Evolutionary conservation across 2,113 vertebrate genomes (phyloP).

Genomic region (Okapia johnstoni): DNA sequence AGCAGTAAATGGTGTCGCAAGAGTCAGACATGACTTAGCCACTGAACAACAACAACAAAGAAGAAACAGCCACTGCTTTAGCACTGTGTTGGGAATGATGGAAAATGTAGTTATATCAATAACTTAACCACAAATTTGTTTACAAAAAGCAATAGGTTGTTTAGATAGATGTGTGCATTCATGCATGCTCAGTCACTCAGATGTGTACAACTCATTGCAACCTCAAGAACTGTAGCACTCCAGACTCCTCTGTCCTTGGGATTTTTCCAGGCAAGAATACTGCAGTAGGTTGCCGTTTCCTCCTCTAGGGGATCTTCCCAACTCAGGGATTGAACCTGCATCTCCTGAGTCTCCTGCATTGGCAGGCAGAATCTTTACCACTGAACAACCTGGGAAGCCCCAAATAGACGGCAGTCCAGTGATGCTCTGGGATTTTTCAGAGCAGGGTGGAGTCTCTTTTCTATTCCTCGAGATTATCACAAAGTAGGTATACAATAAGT

Average conservation of each 20-base stretch:
- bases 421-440: background rate
- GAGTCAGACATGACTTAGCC: background rate
- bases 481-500: background rate
- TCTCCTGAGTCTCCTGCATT: background rate
- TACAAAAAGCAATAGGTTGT: background rate
- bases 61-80: background rate
- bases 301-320: background rate
- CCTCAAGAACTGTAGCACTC: background rate
- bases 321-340: background rate
- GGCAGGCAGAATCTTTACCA: background rate
- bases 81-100: background rate
- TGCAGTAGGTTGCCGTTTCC: background rate
- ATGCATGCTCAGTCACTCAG: background rate
- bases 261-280: background rate
- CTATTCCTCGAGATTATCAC: background rate
- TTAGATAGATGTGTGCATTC: background rate
- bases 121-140: background rate
- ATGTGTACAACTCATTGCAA: background rate
- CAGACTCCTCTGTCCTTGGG: background rate
- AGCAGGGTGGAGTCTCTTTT: background rate
- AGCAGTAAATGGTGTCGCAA: background rate
- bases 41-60: background rate
- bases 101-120: background rate
- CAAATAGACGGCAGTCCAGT: background rate
- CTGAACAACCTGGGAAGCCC: background rate